Evolutionary conservation across 2,888 invertebrate species (phyloP).

Genomic region (Iselma pallidipennis): DNA sequence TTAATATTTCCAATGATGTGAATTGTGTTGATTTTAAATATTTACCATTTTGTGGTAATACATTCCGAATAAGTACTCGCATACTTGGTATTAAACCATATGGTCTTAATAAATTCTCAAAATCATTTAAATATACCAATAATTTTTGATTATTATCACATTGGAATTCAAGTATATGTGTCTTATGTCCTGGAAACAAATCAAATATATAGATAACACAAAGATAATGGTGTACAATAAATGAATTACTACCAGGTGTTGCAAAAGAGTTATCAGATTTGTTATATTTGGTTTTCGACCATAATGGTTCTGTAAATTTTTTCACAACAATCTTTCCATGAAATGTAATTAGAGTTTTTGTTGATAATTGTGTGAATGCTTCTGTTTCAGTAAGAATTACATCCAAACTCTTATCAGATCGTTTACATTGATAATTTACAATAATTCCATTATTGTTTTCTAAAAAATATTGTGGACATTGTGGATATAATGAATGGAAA

Average conservation of each 20-base stretch:
- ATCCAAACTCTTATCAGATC: background rate
- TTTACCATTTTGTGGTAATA: background rate
- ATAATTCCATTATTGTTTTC: constrained; percentile 1
- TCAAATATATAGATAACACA: too few species aligned
- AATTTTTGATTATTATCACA: constrained; percentile 1
- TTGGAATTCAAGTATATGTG: constrained; percentile 3
- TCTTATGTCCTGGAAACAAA: background rate
- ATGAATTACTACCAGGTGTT: background rate
- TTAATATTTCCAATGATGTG: background rate
- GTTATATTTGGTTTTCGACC: background rate
- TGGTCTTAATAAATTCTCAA: background rate
- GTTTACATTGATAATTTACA: background rate
- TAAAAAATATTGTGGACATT: background rate
- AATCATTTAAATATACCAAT: constrained; percentile 5
- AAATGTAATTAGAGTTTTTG: background rate
- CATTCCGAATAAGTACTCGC: background rate
- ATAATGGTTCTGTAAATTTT: background rate
- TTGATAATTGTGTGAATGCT: background rate
- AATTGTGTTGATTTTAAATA: constrained; percentile 5
- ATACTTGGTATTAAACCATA: constrained; percentile 7
- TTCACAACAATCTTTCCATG: background rate
- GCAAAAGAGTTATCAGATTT: background rate
- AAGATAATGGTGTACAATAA: too few species aligned
- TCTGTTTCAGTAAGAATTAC: background rate
- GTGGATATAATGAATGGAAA: background rate